Percentiles rank a stretch among this genome's conserved stretches.
Evolutionary conservation across 1,140 invertebrate species (phyloP).

Genomic region (fruit fly (Drosophila melanogaster)): DNA sequence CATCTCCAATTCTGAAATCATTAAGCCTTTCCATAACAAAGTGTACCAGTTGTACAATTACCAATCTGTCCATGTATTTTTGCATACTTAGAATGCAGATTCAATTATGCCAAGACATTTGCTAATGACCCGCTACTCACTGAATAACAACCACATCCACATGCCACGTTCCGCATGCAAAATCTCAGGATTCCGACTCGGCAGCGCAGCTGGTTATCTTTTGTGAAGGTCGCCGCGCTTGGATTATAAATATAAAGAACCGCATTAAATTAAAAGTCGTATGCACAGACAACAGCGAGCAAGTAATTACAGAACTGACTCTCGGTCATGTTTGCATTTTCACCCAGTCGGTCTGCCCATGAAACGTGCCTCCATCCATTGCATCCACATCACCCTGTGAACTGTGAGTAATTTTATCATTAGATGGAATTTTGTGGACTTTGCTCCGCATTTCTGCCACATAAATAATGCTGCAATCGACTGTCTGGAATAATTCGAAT

Average conservation of each 20-base stretch:
- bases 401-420: constrained; percentile 40
- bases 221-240: constrained; percentile 60
- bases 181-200: constrained; percentile 3
- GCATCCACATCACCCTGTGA: background rate
- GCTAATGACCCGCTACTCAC: constrained; percentile 25
- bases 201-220: constrained; percentile 31
- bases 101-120: constrained; percentile 32
- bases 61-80: constrained; percentile 1
- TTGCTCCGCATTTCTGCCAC: constrained; percentile 28
- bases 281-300: constrained; percentile 23
- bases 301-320: constrained; percentile 35
- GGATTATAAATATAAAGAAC: constrained; percentile 68
- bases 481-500: constrained; percentile 26
- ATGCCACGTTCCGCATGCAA: background rate
- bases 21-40: no score
- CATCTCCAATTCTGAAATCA: no score
- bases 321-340: constrained; percentile 38
- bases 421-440: constrained; percentile 36
- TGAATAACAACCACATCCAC: constrained; percentile 1
- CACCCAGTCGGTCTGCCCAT: background rate
- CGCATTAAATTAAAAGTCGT: constrained; percentile 60
- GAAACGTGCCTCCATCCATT: background rate
- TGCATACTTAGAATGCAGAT: constrained; percentile 17
- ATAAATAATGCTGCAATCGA: background rate
- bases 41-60: no score